These are phyloP conservation scores for Bombus difficillimus DNA, from an alignment of 1,140 invertebrate genomes.

Conservation along the genomic window DNA sequence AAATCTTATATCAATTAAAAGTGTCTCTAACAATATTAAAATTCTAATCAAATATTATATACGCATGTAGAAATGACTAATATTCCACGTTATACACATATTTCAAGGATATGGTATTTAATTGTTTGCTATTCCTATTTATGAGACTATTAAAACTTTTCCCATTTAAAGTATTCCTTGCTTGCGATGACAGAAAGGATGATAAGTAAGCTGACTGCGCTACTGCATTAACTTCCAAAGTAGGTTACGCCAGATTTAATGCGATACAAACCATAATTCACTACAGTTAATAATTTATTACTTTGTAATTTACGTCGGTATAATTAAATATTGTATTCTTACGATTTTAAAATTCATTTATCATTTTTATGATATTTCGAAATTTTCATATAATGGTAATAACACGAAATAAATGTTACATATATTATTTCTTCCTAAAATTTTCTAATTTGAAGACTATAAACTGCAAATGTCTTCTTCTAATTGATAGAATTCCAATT, in stretches of 20 bases:
- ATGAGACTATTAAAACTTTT: constrained; percentile 62
- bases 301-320: background rate
- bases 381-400: background rate
- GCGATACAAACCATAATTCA: background rate
- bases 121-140: constrained; percentile 54
- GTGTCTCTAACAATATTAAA: background rate
- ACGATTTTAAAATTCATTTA: background rate
- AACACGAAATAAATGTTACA: background rate
- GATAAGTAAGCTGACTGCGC: background rate
- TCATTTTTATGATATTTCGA: too few species aligned
- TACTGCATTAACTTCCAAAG: constrained; percentile 41
- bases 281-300: background rate
- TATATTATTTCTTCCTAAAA: too few species aligned
- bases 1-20: too few species aligned
- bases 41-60: background rate
- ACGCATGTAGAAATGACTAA: background rate
- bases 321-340: background rate
- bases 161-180: constrained; percentile 53
- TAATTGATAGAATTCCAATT: background rate
- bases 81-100: background rate
- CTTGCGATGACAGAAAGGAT: background rate
- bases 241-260: constrained; percentile 9
- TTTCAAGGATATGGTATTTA: background rate
- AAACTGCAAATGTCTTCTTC: background rate
- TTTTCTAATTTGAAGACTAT: background rate